Evolutionary conservation across 2,888 invertebrate genomes (phyloP), one percentile per base, ranked within the genome.

Genomic region (Carpatolechia fugitivella): DNA sequence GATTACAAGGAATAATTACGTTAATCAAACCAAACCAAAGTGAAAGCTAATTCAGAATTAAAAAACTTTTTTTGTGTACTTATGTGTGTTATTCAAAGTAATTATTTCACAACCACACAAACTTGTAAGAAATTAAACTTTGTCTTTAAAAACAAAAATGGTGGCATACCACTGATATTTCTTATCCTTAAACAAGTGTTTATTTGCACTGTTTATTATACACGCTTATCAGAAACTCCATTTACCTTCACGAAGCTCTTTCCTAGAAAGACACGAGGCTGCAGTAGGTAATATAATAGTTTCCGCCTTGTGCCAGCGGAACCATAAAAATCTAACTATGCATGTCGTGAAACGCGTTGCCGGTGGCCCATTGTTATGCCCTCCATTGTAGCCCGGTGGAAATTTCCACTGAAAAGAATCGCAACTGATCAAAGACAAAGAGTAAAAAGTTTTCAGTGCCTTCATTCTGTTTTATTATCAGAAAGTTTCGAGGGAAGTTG

Each of bases 401-500:
- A 71, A 64, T 62, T 64, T 62, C 63, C 63, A 64, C 66, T 64
- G 68, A 72, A 64, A 44, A 72, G 70, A 54, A 57, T 30, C 69
- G 67, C 68, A 76, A 72, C 72, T 76, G 76, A 79, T 80, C 76
- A 81, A 77, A 81, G 78, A 80, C 78, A 78, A 76, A 74, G 68
- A 68, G 64, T 62, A 57, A 63, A 69, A 78, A 76, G 69, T 74
- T 78, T 76, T 59, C 70, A 78, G 69, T 74, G 70, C 59, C 71
- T 64, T 64, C 72, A 74, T 75, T 78, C 67, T 61, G 71, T 69
- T 74, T 80, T 81, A 80, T 76, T 80, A 77, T 79, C 77, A 77
- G 78, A 81, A 83, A 82, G 74, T 81, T 82, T 80, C 73, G 74
- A 64, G 70, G 73, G 68, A 78, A 80, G 78, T 82, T 80, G 83